Conservation (phyloP, 2,113 vertebrate genomes). For the Anarrhichthys ocellatus region DNA sequence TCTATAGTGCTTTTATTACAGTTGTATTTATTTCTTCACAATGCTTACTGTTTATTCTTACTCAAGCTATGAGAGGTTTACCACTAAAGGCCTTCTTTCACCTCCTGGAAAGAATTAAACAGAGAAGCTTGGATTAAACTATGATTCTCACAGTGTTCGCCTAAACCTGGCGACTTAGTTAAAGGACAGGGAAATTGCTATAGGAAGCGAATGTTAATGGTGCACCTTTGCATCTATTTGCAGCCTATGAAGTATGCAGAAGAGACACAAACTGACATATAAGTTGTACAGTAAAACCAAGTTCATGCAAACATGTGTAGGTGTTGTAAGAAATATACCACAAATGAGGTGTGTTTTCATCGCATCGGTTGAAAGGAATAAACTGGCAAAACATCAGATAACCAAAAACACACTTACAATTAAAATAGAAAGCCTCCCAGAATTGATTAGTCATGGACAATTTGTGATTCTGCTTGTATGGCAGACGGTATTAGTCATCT, state of each 20-base stretch:
- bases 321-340: background rate
- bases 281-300: background rate
- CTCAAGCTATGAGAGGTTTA: constrained; percentile 49
- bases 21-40: constrained; percentile 67
- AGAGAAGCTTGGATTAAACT: constrained; percentile 22
- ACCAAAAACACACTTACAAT: background rate
- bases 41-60: constrained; percentile 71
- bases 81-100: constrained; percentile 52
- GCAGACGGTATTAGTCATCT: constrained; percentile 5
- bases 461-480: background rate
- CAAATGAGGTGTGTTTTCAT: background rate
- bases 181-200: background rate
- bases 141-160: constrained; percentile 34
- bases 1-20: constrained; percentile 59
- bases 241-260: background rate
- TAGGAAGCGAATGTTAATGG: background rate
- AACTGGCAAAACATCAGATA: constrained; percentile 1
- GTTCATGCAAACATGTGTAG: background rate
- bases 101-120: constrained; percentile 66
- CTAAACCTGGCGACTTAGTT: constrained; percentile 13
- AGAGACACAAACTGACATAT: background rate
- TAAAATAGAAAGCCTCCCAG: constrained; percentile 4
- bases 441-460: background rate
- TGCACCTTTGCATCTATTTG: background rate
- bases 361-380: background rate